Evolutionary conservation across 2,113 vertebrate species (phyloP), one percentile per base, ranked within the genome.

Genomic region (Tragelaphus buxtoni): DNA sequence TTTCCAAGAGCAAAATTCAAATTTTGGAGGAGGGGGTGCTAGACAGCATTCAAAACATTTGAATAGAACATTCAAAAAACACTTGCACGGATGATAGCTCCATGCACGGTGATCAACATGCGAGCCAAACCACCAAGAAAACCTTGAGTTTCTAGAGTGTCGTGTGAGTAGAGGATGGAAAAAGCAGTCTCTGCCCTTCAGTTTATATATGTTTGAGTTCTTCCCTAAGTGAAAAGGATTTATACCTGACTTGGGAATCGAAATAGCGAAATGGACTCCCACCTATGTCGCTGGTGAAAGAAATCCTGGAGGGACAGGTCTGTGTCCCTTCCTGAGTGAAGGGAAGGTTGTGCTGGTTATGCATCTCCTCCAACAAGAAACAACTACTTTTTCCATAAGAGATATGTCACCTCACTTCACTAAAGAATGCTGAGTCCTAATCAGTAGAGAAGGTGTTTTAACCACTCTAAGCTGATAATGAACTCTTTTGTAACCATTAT

Each of bases 391-490:
- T 95, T 90, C 69, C 30, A 51, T 39, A 61, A 65, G 89, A 74
- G 84, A 92, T 82, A 90, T 74, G 83, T 79, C 84, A 86, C 39
- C 3, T 96, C 47, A 55, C 95, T 96, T 95, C 32, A 35, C 47
- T 65, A 61, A 77, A 39, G 65, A 81, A 69, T 30, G 8, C 30
- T 49, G 84, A 97, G 32, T 42, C 47, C 0, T 1, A 95, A 89
- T 97, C 88, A 65, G 51, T 95, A 94, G 89, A 97, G 96, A 58
- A 88, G 85, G n/a, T 55, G 30, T 95, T 88, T 97, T 88, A 95
- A 91, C 39, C 45, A n/a, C 97, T 97, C 56, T 80, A 56, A 82
- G 69, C 86, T 95, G 94, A 93, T 82, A 93, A 86, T 47, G 63
- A 93, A 89, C 74, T 95, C 77, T 95, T 98, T 96, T 97, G 51